Conservation (phyloP, 1,140 invertebrate genomes). For the Heliconius himera region DNA sequence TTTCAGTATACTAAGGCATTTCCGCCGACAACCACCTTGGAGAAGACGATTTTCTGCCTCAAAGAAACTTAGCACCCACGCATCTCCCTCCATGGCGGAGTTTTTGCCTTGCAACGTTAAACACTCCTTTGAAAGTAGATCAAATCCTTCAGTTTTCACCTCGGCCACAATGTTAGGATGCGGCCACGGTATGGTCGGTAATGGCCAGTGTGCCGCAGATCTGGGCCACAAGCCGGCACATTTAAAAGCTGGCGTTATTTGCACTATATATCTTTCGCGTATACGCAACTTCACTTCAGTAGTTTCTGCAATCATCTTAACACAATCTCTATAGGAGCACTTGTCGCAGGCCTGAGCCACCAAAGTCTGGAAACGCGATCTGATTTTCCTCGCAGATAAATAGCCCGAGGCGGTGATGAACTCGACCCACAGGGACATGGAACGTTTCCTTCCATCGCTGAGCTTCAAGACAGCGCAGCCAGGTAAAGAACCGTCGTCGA, state of each 20-base stretch:
- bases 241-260: constrained; percentile 96
- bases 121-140: constrained; percentile 96
- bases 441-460: constrained; percentile 95
- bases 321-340: constrained; percentile 92
- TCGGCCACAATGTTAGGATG: constrained; percentile 97
- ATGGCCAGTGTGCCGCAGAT: constrained; percentile 97
- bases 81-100: constrained; percentile 98
- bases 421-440: constrained; percentile 98
- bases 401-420: constrained; percentile 98
- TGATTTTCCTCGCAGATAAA: constrained; percentile 95
- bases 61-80: constrained; percentile 96
- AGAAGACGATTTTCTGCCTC: constrained; percentile 96
- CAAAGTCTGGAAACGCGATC: constrained; percentile 95
- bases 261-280: constrained; percentile 92
- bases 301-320: constrained; percentile 96
- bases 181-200: constrained; percentile 95
- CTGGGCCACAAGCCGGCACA: constrained; percentile 97
- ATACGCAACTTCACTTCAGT: constrained; percentile 93
- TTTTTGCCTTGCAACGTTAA: constrained; percentile 94
- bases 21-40: constrained; percentile 93
- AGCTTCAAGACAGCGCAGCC: constrained; percentile 97
- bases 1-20: constrained; percentile 96
- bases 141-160: constrained; percentile 98
- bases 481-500: constrained; percentile 95
- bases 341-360: constrained; percentile 97